These are phyloP conservation scores for Mallateleia sp. DNA, from an alignment of 2,888 invertebrate species.

Conservation along the genomic window DNA sequence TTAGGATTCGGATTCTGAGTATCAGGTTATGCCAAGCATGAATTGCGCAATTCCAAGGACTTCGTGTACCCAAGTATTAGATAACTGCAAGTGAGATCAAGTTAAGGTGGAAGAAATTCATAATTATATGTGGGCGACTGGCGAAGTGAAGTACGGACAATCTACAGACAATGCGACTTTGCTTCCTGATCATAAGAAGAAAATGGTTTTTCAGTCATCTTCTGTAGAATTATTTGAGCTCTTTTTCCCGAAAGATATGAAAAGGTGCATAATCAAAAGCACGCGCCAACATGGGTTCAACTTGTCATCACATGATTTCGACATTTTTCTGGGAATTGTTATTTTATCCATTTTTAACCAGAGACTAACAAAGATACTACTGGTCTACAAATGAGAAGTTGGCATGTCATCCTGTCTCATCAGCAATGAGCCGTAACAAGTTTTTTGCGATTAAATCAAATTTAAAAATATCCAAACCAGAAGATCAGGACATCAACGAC, in stretches of 20 bases:
- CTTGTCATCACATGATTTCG: constrained; percentile 43
- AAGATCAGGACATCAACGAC: constrained; percentile 47
- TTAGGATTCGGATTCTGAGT: constrained; percentile 38
- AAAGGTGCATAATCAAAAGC: constrained; percentile 26
- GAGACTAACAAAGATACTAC: constrained; percentile 64
- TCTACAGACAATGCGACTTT: constrained; percentile 24
- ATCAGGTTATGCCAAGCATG: constrained; percentile 19
- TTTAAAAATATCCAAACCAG: constrained; percentile 33
- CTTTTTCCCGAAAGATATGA: constrained; percentile 33
- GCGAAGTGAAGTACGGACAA: constrained; percentile 19
- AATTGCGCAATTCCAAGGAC: constrained; percentile 33
- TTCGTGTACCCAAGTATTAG: constrained; percentile 33
- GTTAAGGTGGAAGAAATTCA: constrained; percentile 44
- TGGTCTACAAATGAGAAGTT: constrained; percentile 52
- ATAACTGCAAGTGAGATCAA: constrained; percentile 41
- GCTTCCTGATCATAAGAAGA: constrained; percentile 33
- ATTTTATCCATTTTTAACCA: constrained; percentile 65
- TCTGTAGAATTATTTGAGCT: constrained; percentile 34
- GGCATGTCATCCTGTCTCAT: constrained; percentile 44
- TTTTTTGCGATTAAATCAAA: constrained; percentile 58
- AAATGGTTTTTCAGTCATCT: constrained; percentile 31
- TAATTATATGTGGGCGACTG: constrained; percentile 28
- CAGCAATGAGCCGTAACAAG: constrained; percentile 56
- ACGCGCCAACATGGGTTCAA: constrained; percentile 31
- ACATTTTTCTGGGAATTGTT: constrained; percentile 63